A percentile compares a stretch with the other conserved stretches of the same genome.
These are phyloP conservation scores for Ctenochaetus hawaiiensis DNA, from an alignment of 2,797 vertebrate species.

Conservation along the genomic window DNA sequence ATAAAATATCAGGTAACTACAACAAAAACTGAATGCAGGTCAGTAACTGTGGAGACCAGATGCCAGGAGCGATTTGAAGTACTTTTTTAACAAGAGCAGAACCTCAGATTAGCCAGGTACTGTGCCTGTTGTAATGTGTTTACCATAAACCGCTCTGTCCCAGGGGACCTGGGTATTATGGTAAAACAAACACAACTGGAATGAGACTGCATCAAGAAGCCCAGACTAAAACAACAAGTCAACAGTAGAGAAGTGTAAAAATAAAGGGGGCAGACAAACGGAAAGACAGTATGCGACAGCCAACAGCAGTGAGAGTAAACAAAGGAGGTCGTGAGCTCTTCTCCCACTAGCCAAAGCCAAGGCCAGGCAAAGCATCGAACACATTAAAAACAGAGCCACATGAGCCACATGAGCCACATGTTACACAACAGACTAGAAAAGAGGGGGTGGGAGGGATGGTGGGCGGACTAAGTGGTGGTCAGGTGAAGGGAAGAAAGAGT, in stretches of 20 bases:
- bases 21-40: conserved; percentile 78
- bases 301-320: conserved; percentile 56
- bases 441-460: not conserved
- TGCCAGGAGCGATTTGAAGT: conserved; percentile 66
- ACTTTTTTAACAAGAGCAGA: conserved; percentile 71
- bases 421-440: conserved; percentile 47
- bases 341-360: conserved; percentile 75
- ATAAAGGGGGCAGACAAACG: conserved; percentile 32
- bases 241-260: conserved; percentile 48
- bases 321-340: conserved; percentile 70
- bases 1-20: conserved; percentile 87
- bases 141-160: conserved; percentile 61
- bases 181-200: conserved; percentile 47
- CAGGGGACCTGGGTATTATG: conserved; percentile 50
- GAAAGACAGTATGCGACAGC: conserved; percentile 42
- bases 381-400: conserved; percentile 66
- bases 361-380: conserved; percentile 55
- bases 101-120: conserved; percentile 63
- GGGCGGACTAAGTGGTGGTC: conserved; percentile 20
- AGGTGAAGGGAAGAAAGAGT: conserved; percentile 42
- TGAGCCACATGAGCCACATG: conserved; percentile 60
- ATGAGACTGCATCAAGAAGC: conserved; percentile 38
- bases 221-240: conserved; percentile 25
- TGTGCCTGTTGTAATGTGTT: conserved; percentile 61
- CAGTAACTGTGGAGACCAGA: conserved; percentile 77